Evolutionary conservation across 2,113 vertebrate species (phyloP).

Genomic region (Dipodomys merriami): DNA sequence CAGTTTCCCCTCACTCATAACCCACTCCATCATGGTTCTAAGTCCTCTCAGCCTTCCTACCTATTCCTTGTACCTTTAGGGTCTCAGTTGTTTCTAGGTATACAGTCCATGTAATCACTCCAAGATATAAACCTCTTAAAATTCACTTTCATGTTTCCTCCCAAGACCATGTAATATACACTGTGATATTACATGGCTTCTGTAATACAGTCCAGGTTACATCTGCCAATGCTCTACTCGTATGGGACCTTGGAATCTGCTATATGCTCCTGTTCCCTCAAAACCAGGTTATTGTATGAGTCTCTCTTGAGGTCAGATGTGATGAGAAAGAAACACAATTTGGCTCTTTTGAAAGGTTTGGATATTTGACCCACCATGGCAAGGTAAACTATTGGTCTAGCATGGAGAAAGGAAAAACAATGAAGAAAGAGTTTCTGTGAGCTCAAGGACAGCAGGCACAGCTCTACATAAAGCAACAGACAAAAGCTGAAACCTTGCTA

Average conservation of each 20-base stretch:
- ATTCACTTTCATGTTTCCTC: not conserved
- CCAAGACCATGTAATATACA: not conserved
- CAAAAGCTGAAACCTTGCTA: not conserved
- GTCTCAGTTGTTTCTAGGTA: not conserved
- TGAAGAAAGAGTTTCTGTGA: not conserved
- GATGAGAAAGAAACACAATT: not conserved
- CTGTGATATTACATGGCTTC: not conserved
- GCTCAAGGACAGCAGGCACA: not conserved
- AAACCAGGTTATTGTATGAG: too few relatives aligned
- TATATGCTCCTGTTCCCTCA: not conserved
- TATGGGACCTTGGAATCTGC: not conserved
- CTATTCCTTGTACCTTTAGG: not conserved
- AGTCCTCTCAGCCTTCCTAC: not conserved
- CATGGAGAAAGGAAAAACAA: not conserved
- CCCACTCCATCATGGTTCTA: rapidly evolving
- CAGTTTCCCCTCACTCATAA: not conserved
- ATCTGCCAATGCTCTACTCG: too few relatives aligned
- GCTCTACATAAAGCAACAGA: not conserved
- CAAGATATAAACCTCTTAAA: not conserved
- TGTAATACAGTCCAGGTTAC: not conserved
- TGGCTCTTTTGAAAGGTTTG: not conserved
- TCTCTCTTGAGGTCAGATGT: not conserved
- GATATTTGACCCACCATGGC: not conserved
- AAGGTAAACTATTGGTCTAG: not conserved
- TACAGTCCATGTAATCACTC: not conserved